Base-by-base conservation (phyloP, 2,113 vertebrate species). In the Chaetorhynchus papuensis region DNA sequence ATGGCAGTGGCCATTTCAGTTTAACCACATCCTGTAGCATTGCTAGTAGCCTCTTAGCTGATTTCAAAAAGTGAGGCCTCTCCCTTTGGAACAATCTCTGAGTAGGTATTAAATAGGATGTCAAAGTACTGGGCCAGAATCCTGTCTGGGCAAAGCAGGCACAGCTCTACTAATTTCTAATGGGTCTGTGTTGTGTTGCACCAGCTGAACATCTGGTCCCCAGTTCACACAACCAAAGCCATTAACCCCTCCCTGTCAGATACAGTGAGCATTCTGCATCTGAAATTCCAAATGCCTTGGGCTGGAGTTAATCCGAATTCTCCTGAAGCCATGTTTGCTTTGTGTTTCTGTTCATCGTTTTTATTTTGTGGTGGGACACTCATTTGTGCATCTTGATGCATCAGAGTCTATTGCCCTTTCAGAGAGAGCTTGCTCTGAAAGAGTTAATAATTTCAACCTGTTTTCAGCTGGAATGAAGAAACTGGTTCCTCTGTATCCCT, bases 381-480 rank as follows among this genome's bases (percentile, higher is more conserved):
- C 2, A 3, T 31, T 44, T 44, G 27, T 31, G 28, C 12, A 4
- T 41, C 44, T 90, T 71, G 15, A 33, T 37, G 14, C 20, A 18
- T 33, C 13, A 26, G n/a, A 33, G 49, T 17, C 28, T 44, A 3
- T 20, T 63, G 41, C 22, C 27, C 27, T 89, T 91, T 61, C 74
- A 69, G 53, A 61, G 45, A 37, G 28, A 31, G 47, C 68, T 83
- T 79, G 41, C 56, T 69, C 39, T 93, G 80, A 68, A 90, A 53
- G 82, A 85, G 89, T 97, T 96, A 96, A 94, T 57, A 61, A 89
- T 93, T 92, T 92, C 93, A 95, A 92, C 93, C 95, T 96, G 92
- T 94, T 94, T 94, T 90, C 83, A 90, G 90, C 87, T 89, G 79
- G 75, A 94, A 94, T 86, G 87, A 92, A 85, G 87, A 91, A 96